Evolutionary conservation across 2,113 vertebrate species (phyloP), one percentile per base, ranked within the genome.

Genomic region (Strigops habroptila): DNA sequence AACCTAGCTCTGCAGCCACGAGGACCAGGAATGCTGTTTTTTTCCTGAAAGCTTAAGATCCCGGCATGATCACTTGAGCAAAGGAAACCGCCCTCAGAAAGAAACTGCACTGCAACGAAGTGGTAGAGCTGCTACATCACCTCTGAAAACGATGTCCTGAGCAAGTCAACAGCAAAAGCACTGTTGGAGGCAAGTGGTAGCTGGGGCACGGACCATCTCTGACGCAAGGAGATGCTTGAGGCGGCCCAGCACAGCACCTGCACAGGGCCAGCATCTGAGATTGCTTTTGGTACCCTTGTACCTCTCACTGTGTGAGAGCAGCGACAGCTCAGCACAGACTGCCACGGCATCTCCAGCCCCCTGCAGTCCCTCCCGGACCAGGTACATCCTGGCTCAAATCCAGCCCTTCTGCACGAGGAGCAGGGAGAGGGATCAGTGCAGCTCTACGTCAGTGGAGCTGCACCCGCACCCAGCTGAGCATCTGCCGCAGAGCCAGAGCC

Each of bases 181-280:
- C 8, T 3, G 1, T 1, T 0, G 6, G 19, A 57, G 41, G 64
- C 0, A 1, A 46, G 21, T 3, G 59, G 35, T 2, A 39, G 24
- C 73, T 30, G 43, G 15, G 39, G 3, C 48, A 23, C 1, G 19
- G 27, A 12, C 65, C 37, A 2, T 2, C 37, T 84, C 46, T 67
- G 73, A 37, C 51, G 49, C 0, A 21, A 59, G 33, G 41, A 60
- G 27, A 9, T 18, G 6, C 30, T 3, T 1, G 14, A 35, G 51
- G 16, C 12, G 81, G 64, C 12, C 69, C 78, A 63, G 52, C 23
- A 35, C 35, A 5, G 3, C 1, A 44, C 51, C 62, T 37, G 57
- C 52, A 21, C 52, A 71, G 70, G 43, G 48, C 48, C 68, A 83
- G 33, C 24, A 44, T 1, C 21, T 41, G 46, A 62, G 31, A 30